Base-by-base conservation (phyloP, 2,888 invertebrate species). In the Hoplodrina blanda region DNA sequence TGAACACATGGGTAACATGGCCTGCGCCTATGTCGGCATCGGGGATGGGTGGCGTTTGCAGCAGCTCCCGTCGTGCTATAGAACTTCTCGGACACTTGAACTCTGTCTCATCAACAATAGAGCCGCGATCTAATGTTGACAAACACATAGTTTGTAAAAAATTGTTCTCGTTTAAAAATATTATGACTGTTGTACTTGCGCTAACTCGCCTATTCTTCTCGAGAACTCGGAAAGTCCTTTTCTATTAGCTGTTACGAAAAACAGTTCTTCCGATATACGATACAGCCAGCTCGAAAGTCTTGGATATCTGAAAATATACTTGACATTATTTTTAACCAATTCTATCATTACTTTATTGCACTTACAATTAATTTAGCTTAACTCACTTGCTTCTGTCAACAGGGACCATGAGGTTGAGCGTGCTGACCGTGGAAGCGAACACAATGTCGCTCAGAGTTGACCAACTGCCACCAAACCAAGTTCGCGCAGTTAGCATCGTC, bases 121-220 rank as follows among this genome's bases (percentile, higher is more conserved):
- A 78, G 76, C 91, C 88, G 74, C 82, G 82, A 90, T 92, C 93
- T 93, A 85, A 76, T 86, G 71, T 78, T 83, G 85, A 89, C 81
- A 88, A 87, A 90, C 82, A 88, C 76, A 84, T 77, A 72, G 73
- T 69, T 82, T 79, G 69, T 85, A 78, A 85, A 79, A 82, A 75
- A 67, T 69, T 56, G 10, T 61, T 75, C 60, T 68, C 62, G 37
- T 76, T 67, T 65, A 72, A 80, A 67, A 81, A 74, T 78, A 76
- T 74, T 85, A 85, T 41, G 73, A 80, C 70, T 87, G 78, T 83
- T 90, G 82, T 81, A 87, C 75, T 79, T 83, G 82, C 82, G 85
- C 81, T 65, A 91, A 92, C 93, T 92, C 89, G 91, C 93, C 92
- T 91, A 94, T 91, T 90, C 91, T 91, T 90, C 85, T 91, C 8